phyloP scores from a whole-genome alignment of 2,113 vertebrate species.

The Nymphicus hollandicus region DNA sequence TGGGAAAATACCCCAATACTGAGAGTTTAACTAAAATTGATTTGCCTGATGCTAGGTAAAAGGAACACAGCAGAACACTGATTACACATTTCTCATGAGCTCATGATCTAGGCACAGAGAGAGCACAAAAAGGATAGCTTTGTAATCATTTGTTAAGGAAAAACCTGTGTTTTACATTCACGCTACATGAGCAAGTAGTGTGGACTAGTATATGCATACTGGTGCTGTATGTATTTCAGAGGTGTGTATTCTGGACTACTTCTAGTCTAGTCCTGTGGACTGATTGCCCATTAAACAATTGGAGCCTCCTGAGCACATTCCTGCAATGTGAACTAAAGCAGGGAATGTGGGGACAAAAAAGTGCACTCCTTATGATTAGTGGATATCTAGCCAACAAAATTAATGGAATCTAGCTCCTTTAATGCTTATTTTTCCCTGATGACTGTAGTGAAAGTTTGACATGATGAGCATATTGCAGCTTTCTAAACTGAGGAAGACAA shows the following conservation, averaged over 20 bases:
- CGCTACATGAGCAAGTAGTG: background rate
- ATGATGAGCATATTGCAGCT: background rate
- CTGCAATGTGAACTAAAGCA: background rate
- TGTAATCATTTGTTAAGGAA: background rate
- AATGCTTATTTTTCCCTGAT: background rate
- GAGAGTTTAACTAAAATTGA: background rate
- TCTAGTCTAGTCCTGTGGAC: background rate
- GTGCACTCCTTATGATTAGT: background rate
- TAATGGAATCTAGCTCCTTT: background rate
- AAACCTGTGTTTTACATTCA: background rate
- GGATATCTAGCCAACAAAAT: background rate
- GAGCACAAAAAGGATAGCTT: background rate
- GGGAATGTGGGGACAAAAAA: background rate
- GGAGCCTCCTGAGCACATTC: background rate
- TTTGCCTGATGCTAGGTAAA: background rate
- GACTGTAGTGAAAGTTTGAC: background rate
- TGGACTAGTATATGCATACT: background rate
- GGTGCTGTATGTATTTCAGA: background rate
- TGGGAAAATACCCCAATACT: background rate
- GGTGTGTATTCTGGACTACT: background rate
- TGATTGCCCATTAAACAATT: background rate
- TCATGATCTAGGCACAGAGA: background rate
- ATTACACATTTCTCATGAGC: background rate
- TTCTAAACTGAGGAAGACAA: background rate
- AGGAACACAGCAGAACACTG: background rate